phyloP scores from a whole-genome alignment of 92 coral and sea anemone species.

The Epizoanthus scotinus region DNA sequence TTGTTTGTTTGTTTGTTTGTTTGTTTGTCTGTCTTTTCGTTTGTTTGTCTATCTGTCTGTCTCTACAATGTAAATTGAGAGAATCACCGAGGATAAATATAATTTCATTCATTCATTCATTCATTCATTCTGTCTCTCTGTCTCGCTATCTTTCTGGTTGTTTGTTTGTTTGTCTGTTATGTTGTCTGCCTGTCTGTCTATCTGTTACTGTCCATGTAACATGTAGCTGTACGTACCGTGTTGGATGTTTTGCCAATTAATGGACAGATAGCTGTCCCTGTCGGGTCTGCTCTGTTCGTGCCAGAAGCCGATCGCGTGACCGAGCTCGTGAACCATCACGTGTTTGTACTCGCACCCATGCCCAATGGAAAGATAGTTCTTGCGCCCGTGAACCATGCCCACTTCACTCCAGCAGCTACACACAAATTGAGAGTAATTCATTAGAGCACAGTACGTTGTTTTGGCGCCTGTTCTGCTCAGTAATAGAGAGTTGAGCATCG shows the following conservation, averaged over 20 bases:
- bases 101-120: too few relatives aligned
- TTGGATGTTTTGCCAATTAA: slow-evolving; percentile 58
- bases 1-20: too few relatives aligned
- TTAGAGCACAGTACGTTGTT: too few relatives aligned
- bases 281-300: slow-evolving; percentile 96
- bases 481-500: too few relatives aligned
- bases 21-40: too few relatives aligned
- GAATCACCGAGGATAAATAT: too few relatives aligned
- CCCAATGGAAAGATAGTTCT: slow-evolving; percentile 78
- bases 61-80: too few relatives aligned
- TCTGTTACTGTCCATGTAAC: not conserved
- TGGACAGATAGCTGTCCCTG: slow-evolving; percentile 76
- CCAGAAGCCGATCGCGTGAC: slow-evolving; percentile 95
- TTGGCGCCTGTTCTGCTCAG: too few relatives aligned
- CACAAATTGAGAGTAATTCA: not conserved
- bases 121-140: too few relatives aligned
- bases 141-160: not conserved
- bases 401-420: slow-evolving; percentile 81
- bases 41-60: too few relatives aligned
- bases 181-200: too few relatives aligned
- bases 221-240: slow-evolving; percentile 53
- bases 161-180: too few relatives aligned
- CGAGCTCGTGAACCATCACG: slow-evolving; percentile 95
- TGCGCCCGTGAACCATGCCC: slow-evolving; percentile 77
- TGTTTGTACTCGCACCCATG: slow-evolving; percentile 87